Conservation (phyloP, 2,888 invertebrate species). For the Tridacna gigas region DNA sequence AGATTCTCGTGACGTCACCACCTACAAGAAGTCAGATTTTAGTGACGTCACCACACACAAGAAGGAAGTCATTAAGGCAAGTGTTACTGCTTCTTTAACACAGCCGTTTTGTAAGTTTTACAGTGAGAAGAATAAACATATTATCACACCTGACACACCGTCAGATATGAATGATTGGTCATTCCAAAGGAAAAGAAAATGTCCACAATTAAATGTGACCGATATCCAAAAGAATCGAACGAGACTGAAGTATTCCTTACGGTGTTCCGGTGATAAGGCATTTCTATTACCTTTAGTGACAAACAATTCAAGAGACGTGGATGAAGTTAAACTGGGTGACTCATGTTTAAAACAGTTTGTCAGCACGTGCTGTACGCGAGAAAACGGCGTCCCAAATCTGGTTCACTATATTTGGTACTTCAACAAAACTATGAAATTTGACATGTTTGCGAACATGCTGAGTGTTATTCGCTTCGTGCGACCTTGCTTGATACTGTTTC, state of each 20-base stretch:
- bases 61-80: no score
- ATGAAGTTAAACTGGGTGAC: background rate
- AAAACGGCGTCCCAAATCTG: background rate
- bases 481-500: background rate
- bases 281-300: background rate
- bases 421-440: background rate
- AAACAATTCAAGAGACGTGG: background rate
- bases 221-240: background rate
- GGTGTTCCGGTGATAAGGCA: background rate
- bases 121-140: background rate
- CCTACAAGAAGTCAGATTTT: no score
- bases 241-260: constrained; percentile 1
- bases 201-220: background rate
- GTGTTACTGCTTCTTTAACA: no score
- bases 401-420: background rate
- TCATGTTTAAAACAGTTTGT: background rate
- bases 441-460: constrained; percentile 3
- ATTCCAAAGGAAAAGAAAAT: background rate
- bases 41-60: no score
- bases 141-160: background rate
- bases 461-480: background rate
- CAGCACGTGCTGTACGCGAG: background rate
- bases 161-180: background rate
- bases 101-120: no score
- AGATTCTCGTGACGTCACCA: no score